Percentiles rank a stretch among this genome's conserved stretches.
Evolutionary conservation across 2,113 vertebrate species (phyloP).

Genomic region (Thunnus maccoyii): DNA sequence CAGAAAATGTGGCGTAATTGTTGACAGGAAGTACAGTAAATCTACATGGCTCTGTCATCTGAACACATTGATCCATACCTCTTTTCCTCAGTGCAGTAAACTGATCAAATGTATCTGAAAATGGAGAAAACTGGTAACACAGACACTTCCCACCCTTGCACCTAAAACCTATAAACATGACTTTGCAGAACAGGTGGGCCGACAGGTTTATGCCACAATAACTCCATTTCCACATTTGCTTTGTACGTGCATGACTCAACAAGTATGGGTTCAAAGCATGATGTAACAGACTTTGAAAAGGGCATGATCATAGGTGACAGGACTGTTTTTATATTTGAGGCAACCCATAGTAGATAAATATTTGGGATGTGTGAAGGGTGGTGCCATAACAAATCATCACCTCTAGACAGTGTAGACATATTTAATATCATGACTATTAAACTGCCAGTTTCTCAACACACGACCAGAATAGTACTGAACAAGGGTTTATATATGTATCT

Average conservation of each 20-base stretch:
- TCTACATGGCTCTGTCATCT: neutral
- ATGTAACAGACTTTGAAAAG: slow-evolving; percentile 29
- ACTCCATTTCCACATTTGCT: neutral
- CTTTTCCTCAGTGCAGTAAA: no score
- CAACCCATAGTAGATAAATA: neutral
- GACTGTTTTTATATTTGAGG: neutral
- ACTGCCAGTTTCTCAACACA: no score
- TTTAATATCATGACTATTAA: no score
- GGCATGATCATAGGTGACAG: neutral
- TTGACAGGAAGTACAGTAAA: neutral
- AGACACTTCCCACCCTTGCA: no score
- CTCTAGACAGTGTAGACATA: no score
- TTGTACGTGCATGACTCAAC: slow-evolving; percentile 36
- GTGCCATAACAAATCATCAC: no score
- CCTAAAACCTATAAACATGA: neutral
- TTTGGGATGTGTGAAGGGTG: no score
- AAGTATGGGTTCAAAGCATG: slow-evolving; percentile 3
- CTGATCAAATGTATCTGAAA: no score
- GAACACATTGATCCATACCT: neutral
- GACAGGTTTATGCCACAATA: slow-evolving; percentile 20
- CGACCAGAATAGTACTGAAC: neutral
- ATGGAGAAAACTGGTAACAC: no score
- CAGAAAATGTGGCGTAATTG: neutral
- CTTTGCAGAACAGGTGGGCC: neutral
- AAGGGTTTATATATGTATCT: neutral